Conservation (phyloP, 2,797 vertebrate species). For the Myioborus melanocephalus region DNA sequence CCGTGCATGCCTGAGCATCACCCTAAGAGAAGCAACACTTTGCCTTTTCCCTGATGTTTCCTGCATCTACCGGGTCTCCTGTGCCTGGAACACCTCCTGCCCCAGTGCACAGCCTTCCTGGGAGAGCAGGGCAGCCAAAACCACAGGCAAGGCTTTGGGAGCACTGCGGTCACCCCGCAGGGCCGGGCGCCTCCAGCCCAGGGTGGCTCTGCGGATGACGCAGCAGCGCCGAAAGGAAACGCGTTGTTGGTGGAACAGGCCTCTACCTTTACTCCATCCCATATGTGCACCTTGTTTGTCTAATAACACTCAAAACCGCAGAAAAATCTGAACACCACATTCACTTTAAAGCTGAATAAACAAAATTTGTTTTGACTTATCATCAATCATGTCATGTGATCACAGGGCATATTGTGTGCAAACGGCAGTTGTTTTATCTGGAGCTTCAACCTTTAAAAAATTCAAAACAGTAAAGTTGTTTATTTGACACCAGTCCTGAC, state of each 20-base stretch:
- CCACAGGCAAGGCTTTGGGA: background rate
- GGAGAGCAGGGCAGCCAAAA: background rate
- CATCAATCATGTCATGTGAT: slow-evolving; percentile 80
- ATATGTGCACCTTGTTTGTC: slow-evolving; percentile 77
- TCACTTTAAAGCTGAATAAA: slow-evolving; percentile 81
- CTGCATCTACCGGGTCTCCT: fast-evolving
- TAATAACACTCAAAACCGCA: slow-evolving; percentile 75
- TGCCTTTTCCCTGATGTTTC: background rate
- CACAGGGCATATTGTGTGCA: slow-evolving; percentile 76
- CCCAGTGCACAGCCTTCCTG: background rate
- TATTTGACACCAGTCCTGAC: slow-evolving; percentile 78
- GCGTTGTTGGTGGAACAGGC: slow-evolving; percentile 54
- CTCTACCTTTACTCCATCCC: slow-evolving; percentile 68
- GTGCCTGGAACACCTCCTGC: background rate
- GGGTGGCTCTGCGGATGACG: slow-evolving; percentile 47
- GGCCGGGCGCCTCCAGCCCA: background rate
- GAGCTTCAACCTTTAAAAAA: slow-evolving; percentile 77
- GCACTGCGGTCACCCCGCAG: fast-evolving
- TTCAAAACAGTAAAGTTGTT: slow-evolving; percentile 82
- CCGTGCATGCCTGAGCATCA: fast-evolving
- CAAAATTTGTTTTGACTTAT: slow-evolving; percentile 81
- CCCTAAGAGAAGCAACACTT: fast-evolving
- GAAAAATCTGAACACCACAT: slow-evolving; percentile 71
- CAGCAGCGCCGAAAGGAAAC: slow-evolving; percentile 59
- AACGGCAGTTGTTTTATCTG: slow-evolving; percentile 80